Percentiles rank a stretch among this genome's conserved stretches.
Evolutionary conservation across 2,888 invertebrate genomes (phyloP).

Genomic region (Hirtodrosophila duncani): DNA sequence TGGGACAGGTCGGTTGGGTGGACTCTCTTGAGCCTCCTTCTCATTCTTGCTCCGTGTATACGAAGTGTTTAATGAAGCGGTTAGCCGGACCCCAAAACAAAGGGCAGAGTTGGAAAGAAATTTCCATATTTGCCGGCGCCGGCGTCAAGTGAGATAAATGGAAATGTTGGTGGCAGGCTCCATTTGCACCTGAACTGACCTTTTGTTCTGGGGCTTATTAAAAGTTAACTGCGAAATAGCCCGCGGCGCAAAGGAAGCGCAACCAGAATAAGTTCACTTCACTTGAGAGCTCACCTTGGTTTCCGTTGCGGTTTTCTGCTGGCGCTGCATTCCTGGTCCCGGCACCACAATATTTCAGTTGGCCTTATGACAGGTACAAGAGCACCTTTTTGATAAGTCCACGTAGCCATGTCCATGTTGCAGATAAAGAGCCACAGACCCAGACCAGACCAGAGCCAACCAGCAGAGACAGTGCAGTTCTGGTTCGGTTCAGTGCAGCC

Average conservation of each 20-base stretch:
- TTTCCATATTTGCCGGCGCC: slow-evolving; percentile 55
- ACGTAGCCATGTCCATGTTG: slow-evolving; percentile 18
- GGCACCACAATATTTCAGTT: slow-evolving; percentile 67
- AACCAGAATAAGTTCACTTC: slow-evolving; percentile 2
- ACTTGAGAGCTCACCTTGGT: slow-evolving; percentile 14
- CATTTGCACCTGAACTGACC: slow-evolving; percentile 31
- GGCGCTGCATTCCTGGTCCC: slow-evolving; percentile 32
- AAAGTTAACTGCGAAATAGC: slow-evolving; percentile 35
- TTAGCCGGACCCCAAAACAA: slow-evolving; percentile 31
- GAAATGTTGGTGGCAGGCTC: slow-evolving; percentile 17
- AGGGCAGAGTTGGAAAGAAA: slow-evolving; percentile 24
- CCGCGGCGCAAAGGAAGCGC: too few relatives aligned
- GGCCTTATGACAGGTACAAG: slow-evolving; percentile 69
- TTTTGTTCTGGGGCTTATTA: slow-evolving; percentile 42
- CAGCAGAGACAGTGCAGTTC: too few relatives aligned
- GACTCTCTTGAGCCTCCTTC: too few relatives aligned
- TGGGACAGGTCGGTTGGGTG: too few relatives aligned
- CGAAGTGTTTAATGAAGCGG: slow-evolving; percentile 70
- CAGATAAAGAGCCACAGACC: slow-evolving; percentile 50
- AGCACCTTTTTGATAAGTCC: slow-evolving; percentile 53
- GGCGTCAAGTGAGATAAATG: slow-evolving; percentile 65
- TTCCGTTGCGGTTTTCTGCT: slow-evolving; percentile 12
- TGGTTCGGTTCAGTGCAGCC: too few relatives aligned
- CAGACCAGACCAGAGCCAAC: too few relatives aligned
- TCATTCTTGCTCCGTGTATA: too few relatives aligned